Conservation (phyloP, 23 tunicate species). For the Phallusia fumigata region DNA sequence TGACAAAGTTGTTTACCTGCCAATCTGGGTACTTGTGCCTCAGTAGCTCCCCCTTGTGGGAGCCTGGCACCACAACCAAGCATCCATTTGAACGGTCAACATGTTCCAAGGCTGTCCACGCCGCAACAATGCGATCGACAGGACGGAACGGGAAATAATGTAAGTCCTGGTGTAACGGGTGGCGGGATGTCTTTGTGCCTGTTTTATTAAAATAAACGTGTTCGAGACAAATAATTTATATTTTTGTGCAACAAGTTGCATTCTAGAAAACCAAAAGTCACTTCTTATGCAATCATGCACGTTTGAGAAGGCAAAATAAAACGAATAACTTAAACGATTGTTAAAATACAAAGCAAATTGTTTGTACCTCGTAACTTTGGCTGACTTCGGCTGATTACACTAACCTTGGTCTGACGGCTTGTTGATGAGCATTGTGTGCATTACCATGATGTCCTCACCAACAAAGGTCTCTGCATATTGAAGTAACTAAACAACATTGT, state of each 20-base stretch:
- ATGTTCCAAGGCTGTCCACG: conserved; percentile 95
- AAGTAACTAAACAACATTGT: conserved; percentile 30
- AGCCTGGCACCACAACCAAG: conserved; percentile 85
- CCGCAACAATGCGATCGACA: conserved; percentile 78
- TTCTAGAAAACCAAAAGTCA: no score
- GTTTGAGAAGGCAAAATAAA: no score
- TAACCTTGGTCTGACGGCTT: conserved; percentile 93
- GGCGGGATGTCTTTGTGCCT: conserved; percentile 87
- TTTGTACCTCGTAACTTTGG: no score
- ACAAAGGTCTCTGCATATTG: conserved; percentile 80
- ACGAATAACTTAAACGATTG: no score
- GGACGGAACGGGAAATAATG: conserved; percentile 95
- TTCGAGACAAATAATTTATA: no score
- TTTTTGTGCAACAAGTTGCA: background rate
- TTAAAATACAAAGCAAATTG: no score
- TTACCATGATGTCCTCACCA: conserved; percentile 89
- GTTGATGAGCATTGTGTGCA: conserved; percentile 93
- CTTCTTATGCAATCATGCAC: no score
- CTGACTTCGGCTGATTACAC: no score
- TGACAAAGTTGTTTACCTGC: conserved; percentile 46
- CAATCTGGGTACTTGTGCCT: conserved; percentile 85
- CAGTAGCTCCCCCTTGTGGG: conserved; percentile 58
- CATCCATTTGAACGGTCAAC: conserved; percentile 80
- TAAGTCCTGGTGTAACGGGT: conserved; percentile 91
- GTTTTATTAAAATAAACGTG: no score